Conservation (phyloP, 2,113 vertebrate species). For the Dicaeum eximium region DNA sequence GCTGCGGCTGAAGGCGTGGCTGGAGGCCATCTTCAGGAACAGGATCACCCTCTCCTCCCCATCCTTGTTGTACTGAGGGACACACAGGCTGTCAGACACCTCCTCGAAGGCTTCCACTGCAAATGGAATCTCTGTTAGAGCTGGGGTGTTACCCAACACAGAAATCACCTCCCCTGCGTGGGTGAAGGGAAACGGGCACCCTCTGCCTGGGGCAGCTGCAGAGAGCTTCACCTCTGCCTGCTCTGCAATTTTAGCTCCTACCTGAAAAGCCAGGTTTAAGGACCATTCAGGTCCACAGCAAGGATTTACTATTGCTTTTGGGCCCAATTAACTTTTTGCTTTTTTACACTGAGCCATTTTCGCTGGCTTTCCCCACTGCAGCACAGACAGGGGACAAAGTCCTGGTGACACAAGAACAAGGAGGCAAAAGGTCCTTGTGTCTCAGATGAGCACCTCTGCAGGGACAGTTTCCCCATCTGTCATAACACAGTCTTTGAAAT, state of each 20-base stretch:
- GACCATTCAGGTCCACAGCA: too few relatives aligned
- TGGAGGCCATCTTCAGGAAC: conserved; percentile 89
- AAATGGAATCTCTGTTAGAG: accelerated
- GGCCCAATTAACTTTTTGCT: too few relatives aligned
- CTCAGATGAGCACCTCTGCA: background rate
- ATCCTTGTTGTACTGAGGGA: conserved; percentile 88
- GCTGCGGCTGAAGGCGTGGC: conserved; percentile 71
- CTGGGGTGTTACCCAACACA: background rate
- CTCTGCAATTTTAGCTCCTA: background rate
- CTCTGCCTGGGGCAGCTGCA: background rate
- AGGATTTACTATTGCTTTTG: background rate
- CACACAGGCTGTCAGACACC: conserved; percentile 90
- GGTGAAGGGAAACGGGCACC: background rate
- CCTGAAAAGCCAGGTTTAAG: background rate
- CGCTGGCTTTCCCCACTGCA: background rate
- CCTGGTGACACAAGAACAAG: background rate
- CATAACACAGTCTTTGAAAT: background rate
- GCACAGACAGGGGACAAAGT: background rate
- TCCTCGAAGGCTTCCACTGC: conserved; percentile 96
- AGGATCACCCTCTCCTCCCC: conserved; percentile 92
- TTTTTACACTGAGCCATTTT: background rate
- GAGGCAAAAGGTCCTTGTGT: background rate
- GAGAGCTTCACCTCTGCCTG: accelerated
- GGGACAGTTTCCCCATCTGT: background rate
- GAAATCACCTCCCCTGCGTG: accelerated